phyloP scores from a whole-genome alignment of 2,888 invertebrate species.

The Eupithecia centaureata region DNA sequence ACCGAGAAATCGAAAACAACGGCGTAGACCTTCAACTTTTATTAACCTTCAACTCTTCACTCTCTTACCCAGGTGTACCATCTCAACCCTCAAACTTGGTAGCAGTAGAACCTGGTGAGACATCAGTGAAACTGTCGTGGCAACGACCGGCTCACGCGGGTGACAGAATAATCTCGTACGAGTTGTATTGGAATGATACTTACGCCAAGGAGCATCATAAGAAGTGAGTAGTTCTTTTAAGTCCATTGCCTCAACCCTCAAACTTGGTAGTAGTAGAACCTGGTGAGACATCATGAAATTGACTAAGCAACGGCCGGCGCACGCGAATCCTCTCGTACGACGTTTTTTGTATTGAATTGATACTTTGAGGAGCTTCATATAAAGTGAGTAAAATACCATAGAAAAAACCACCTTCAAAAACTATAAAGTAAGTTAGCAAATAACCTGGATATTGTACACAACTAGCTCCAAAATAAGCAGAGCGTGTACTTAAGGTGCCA shows the following conservation, averaged over 20 bases:
- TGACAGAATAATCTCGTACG: slow-evolving; percentile 97
- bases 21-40: neutral
- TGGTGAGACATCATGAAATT: slow-evolving; percentile 95
- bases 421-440: neutral
- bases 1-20: neutral
- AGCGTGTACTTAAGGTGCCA: neutral
- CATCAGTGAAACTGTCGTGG: slow-evolving; percentile 96
- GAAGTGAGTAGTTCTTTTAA: slow-evolving; percentile 72
- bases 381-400: neutral
- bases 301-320: slow-evolving; percentile 96
- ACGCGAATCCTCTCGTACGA: slow-evolving; percentile 97
- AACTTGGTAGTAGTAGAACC: slow-evolving; percentile 93
- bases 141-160: slow-evolving; percentile 95
- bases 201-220: slow-evolving; percentile 95
- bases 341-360: slow-evolving; percentile 99
- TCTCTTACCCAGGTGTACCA: slow-evolving; percentile 89
- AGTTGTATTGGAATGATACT: slow-evolving; percentile 98
- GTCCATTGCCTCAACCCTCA: slow-evolving; percentile 91
- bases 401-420: neutral
- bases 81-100: slow-evolving; percentile 97
- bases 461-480: neutral
- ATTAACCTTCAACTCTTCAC: neutral
- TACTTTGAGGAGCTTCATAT: too few relatives aligned
- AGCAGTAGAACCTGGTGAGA: slow-evolving; percentile 94
- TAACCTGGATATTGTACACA: neutral